Base-by-base conservation (phyloP, 2,888 invertebrate genomes). In the Oxycera nigricornis region DNA sequence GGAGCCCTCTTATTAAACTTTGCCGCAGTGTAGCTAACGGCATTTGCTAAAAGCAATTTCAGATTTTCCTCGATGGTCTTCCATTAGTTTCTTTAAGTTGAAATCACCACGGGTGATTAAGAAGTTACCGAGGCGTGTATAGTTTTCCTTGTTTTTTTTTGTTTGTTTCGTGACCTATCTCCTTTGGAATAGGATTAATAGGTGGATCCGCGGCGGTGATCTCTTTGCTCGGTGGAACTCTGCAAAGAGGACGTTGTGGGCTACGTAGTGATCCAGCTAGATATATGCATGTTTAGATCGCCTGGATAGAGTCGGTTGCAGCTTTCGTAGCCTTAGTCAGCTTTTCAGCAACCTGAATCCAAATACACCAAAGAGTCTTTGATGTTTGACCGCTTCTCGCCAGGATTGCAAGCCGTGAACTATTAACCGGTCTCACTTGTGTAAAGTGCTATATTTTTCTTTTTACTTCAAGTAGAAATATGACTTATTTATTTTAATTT, bases 81-180 rank as follows among this genome's bases (percentile, higher is more conserved):
- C 55, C 70, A 52, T 52, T 70, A 70, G 41, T 70, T 70, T 70
- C 70, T 52, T 52, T 52, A 52, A 52, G 52, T 52, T 55, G 35
- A 52, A 70, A 70, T 52, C 70, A 30, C 70, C 55, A 70, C 70
- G 70, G 70, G 70, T 70, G 70, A 70, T 70, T 70, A 70, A 70
- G 70, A 70, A 70, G 70, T 70, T 55, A 35, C 55, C 70, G 52
- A 70, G 11, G 55, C 24, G 55, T 31, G 17, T 70, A 65, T 2
- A 24, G 11, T 55, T 20, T 35, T 62, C 20, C 35, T 62, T 31
- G 11, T 14, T 17, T 59, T n/a, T n/a, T 62, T 62, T 62, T 22
- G 31, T 20, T 62, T 20, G 20, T 61, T 31, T 7, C 2, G 14
- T 61, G 31, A 31, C 26, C 65, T 65, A 41, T 65, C 41, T 65